Conservation (phyloP, 1,140 invertebrate species). For the Megalopta genalis region DNA sequence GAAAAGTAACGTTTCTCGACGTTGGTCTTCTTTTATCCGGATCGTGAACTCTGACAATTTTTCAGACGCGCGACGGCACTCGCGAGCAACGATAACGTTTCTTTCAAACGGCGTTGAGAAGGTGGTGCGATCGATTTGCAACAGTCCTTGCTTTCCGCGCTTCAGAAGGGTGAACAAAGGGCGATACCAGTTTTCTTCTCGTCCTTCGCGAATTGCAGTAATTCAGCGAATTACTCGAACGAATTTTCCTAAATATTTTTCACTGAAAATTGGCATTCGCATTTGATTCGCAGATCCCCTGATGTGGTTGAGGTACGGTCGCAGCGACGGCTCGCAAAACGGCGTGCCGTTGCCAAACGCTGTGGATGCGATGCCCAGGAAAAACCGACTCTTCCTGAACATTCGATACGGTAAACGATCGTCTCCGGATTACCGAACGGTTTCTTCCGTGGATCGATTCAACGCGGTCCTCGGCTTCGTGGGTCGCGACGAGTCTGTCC, state of each 20-base stretch:
- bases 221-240: too few relatives aligned
- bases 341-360: slow-evolving; percentile 28
- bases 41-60: too few relatives aligned
- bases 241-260: too few relatives aligned
- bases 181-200: too few relatives aligned
- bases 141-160: too few relatives aligned
- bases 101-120: too few relatives aligned
- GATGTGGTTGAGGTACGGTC: slow-evolving; percentile 51
- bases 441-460: slow-evolving; percentile 32
- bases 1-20: too few relatives aligned
- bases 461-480: slow-evolving; percentile 50
- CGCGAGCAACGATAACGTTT: too few relatives aligned
- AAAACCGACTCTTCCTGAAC: slow-evolving; percentile 61
- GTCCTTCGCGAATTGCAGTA: too few relatives aligned
- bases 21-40: neutral
- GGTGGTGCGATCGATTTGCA: too few relatives aligned
- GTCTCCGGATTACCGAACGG: neutral
- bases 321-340: slow-evolving; percentile 14
- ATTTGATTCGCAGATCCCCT: slow-evolving; percentile 9
- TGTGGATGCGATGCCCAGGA: slow-evolving; percentile 55
- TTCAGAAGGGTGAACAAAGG: too few relatives aligned
- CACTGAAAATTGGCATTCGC: neutral
- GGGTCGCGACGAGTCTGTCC: slow-evolving; percentile 34
- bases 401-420: slow-evolving; percentile 68
- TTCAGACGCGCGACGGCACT: too few relatives aligned